Evolutionary conservation across 2,113 vertebrate species (phyloP).

Genomic region (Prochilodus magdalenae): DNA sequence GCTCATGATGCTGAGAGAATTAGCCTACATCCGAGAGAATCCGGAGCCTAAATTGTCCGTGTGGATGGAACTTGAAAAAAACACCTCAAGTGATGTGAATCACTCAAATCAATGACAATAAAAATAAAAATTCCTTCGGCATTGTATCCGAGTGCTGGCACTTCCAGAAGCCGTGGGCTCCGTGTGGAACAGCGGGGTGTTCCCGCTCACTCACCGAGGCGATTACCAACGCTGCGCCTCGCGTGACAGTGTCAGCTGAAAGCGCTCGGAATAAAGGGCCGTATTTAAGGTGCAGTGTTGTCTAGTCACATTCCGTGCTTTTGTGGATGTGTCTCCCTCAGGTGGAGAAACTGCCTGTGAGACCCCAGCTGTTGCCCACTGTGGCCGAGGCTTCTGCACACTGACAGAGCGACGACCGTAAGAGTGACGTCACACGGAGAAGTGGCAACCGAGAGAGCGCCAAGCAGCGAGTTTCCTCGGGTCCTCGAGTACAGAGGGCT

Average conservation of each 20-base stretch:
- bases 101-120: neutral
- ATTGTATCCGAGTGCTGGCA: neutral
- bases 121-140: neutral
- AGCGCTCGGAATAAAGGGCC: constrained; percentile 28
- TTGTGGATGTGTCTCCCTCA: constrained; percentile 58
- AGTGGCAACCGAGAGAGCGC: constrained; percentile 4
- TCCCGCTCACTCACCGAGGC: constrained; percentile 29
- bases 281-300: constrained; percentile 60
- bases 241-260: constrained; percentile 23
- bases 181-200: constrained; percentile 46
- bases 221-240: constrained; percentile 50
- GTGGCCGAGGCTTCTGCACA: constrained; percentile 41
- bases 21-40: constrained; percentile 57
- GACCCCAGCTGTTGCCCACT: constrained; percentile 35
- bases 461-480: constrained; percentile 41
- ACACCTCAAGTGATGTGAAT: neutral
- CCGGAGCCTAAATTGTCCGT: constrained; percentile 50
- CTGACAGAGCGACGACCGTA: constrained; percentile 31
- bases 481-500: constrained; percentile 10
- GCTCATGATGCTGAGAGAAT: constrained; percentile 76
- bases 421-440: constrained; percentile 68
- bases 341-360: constrained; percentile 44
- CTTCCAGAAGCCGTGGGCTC: constrained; percentile 13
- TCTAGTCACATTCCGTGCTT: constrained; percentile 67
- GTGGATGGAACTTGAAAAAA: constrained; percentile 40